Evolutionary conservation across 2,797 vertebrate species (phyloP), one percentile per base, ranked within the genome.

Genomic region (Falco columbarius): DNA sequence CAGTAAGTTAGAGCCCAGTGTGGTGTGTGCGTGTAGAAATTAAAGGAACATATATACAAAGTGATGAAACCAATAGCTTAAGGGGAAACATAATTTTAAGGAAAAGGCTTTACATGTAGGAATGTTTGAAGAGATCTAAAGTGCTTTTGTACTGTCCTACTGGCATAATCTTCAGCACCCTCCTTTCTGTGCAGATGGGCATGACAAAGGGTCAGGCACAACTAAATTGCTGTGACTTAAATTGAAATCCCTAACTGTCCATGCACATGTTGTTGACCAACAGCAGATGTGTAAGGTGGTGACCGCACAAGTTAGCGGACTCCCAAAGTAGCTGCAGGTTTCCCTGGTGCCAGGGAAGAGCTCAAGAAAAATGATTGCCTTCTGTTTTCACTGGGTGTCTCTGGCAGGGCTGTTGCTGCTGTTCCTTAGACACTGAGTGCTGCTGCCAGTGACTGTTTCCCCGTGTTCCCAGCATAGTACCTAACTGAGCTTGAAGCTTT

Each of bases 1-100:
- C 84, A 89, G 68, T 87, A 95, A 96, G 77, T 72, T 97, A 96
- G 96, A 97, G 79, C 90, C 90, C 92, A 91, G 89, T 66, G 89
- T 93, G 90, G 79, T 85, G 79, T 85, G 91, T 93, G 79, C 82
- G 86, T 93, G 66, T 94, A 96, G 95, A 86, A 68, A 86, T 61
- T 81, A 94, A 95, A 94, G 40, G 63, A 93, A 72, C 47, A 46
- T 92, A 47, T 82, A 84, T 62, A 61, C 68, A 70, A 92, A 95
- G 70, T 66, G 24, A 93, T 92, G 72, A 91, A 94, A 89, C 51
- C 49, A 62, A 85, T 96, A 95, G 91, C 68, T 84, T 87, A 85
- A 90, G 86, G 79, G 89, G 91, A 91, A 86, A 94, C 66, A 70
- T 87, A 86, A 85, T 81, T 83, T 67, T 75, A 51, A 74, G 92